A percentile compares a stretch with the other conserved stretches of the same genome.
phyloP scores from a whole-genome alignment of 2,113 vertebrate genomes.

The Rhinoptilus africanus region DNA sequence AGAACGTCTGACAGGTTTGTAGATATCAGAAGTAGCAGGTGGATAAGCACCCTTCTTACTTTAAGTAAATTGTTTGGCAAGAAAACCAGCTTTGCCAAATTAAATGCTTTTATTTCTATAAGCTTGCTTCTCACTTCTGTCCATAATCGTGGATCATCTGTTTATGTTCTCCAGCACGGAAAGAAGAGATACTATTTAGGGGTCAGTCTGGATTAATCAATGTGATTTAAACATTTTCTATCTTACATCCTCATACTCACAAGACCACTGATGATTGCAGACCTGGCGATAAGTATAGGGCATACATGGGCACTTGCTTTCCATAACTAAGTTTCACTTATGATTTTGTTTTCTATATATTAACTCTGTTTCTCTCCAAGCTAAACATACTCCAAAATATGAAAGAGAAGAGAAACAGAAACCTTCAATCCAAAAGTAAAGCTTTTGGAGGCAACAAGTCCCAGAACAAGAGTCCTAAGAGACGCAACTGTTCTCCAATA shows the following conservation, averaged over 20 bases:
- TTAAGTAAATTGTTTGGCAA: not conserved
- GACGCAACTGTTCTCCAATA: not conserved
- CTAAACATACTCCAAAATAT: not conserved
- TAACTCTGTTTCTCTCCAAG: not conserved
- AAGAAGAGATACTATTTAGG: not conserved
- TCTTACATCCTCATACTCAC: not conserved
- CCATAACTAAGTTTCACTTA: not conserved
- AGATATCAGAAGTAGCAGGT: not conserved
- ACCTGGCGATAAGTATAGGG: not conserved
- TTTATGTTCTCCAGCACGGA: not conserved
- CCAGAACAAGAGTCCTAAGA: not conserved
- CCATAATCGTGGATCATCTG: not conserved
- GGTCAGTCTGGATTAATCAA: not conserved
- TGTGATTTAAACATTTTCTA: not conserved
- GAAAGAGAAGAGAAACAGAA: not conserved
- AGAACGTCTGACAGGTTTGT: not conserved
- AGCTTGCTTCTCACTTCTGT: not conserved
- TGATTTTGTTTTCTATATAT: not conserved
- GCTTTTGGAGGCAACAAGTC: not conserved
- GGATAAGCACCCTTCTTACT: not conserved
- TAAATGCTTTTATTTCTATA: not conserved
- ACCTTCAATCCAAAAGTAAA: not conserved
- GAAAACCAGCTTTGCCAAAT: not conserved
- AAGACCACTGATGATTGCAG: not conserved
- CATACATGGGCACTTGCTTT: not conserved